A percentile compares a stretch with the other conserved stretches of the same genome.
phyloP scores from a whole-genome alignment of 1,140 invertebrate genomes.

The Pygmarrhopalites habei region DNA sequence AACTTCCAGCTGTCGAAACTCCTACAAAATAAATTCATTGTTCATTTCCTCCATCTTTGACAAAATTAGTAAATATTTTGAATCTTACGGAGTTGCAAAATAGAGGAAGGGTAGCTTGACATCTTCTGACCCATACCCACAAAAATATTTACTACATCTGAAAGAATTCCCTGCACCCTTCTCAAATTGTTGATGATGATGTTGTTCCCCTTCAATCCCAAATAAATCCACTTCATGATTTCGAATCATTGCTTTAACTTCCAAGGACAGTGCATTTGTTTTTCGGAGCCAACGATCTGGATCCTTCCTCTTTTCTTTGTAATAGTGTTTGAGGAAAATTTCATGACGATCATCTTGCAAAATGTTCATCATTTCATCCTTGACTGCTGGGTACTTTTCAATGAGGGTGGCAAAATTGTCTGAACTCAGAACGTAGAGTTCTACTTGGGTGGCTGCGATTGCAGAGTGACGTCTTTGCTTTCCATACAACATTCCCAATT shows the following conservation, averaged over 20 bases:
- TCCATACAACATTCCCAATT: constrained; percentile 8
- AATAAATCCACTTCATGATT: background rate
- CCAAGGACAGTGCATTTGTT: background rate
- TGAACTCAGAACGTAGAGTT: background rate
- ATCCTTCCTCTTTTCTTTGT: background rate
- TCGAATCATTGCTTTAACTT: background rate
- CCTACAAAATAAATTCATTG: background rate
- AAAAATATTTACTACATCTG: background rate
- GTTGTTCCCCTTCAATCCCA: background rate
- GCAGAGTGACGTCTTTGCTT: constrained; percentile 2
- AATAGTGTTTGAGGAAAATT: background rate
- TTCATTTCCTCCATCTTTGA: background rate
- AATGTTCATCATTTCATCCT: background rate
- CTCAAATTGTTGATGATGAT: no score
- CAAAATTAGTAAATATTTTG: background rate
- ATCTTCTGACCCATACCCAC: constrained; percentile 11
- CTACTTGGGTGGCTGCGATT: constrained; percentile 6
- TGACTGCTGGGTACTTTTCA: constrained; percentile 16
- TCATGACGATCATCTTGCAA: background rate
- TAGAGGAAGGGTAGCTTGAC: constrained; percentile 16
- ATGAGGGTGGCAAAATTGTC: constrained; percentile 12
- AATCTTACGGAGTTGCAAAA: constrained; percentile 7
- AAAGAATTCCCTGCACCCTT: no score
- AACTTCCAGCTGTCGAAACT: background rate
- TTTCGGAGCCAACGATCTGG: background rate